These are phyloP conservation scores for Osmoderma eremita DNA, from an alignment of 2,888 invertebrate species.

Conservation along the genomic window DNA sequence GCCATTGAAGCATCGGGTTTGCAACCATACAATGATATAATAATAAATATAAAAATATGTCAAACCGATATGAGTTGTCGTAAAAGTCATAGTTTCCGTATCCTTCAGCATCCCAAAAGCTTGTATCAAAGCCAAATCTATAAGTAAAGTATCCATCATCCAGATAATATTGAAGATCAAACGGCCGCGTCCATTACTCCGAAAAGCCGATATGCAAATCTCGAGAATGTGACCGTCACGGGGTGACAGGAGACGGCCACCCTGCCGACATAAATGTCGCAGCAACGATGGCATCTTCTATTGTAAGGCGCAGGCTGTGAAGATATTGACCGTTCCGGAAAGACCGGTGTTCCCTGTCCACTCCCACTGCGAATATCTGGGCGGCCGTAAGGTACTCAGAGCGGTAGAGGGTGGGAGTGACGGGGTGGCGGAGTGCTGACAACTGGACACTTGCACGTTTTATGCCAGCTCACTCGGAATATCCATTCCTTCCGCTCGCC, in stretches of 20 bases:
- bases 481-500: constrained; percentile 42
- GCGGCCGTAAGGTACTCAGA: constrained; percentile 13
- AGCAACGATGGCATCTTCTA: constrained; percentile 34
- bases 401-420: constrained; percentile 28
- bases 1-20: too few relatives aligned
- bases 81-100: too few relatives aligned
- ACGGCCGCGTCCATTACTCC: neutral
- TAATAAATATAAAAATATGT: too few relatives aligned
- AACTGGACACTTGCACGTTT: constrained; percentile 58
- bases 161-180: neutral
- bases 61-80: too few relatives aligned
- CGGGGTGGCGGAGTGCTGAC: constrained; percentile 51
- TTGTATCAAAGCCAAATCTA: too few relatives aligned
- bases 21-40: too few relatives aligned
- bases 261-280: constrained; percentile 28
- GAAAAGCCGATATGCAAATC: neutral
- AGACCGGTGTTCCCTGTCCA: constrained; percentile 41
- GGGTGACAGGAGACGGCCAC: neutral
- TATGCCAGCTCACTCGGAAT: constrained; percentile 54
- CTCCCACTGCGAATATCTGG: constrained; percentile 40
- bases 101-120: too few relatives aligned
- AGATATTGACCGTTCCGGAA: constrained; percentile 51
- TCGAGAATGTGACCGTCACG: neutral
- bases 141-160: too few relatives aligned
- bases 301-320: constrained; percentile 51